Conservation (phyloP, 2,113 vertebrate genomes). For the Myrmecobius fasciatus region DNA sequence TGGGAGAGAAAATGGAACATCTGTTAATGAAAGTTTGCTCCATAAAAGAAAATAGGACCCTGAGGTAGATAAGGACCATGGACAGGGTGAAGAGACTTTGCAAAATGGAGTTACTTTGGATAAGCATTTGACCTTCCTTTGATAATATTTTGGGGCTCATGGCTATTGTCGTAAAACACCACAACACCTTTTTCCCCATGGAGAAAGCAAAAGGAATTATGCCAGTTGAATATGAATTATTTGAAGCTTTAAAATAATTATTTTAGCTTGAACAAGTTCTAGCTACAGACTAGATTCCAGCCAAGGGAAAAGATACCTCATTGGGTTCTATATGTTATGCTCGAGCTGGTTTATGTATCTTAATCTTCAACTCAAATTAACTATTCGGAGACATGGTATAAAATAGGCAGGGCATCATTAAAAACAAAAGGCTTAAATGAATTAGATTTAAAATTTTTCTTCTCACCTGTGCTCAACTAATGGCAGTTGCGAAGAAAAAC, state of each 20-base stretch:
- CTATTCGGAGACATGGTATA: conserved; percentile 34
- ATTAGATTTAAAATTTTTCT: neutral
- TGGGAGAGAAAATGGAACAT: neutral
- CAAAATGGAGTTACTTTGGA: neutral
- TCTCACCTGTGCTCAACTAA: neutral
- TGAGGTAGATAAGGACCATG: neutral
- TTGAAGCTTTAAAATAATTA: conserved; percentile 36
- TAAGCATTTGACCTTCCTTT: conserved; percentile 33
- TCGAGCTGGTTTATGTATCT: conserved; percentile 44
- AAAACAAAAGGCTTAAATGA: conserved; percentile 41
- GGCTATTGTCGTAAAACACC: conserved; percentile 18
- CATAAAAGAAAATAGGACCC: neutral
- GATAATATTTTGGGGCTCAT: neutral
- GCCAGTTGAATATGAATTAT: neutral
- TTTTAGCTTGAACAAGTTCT: conserved; percentile 55
- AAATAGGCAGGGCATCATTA: neutral
- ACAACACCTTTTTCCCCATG: conserved; percentile 2
- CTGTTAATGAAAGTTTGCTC: neutral
- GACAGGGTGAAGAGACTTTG: neutral
- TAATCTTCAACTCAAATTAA: conserved; percentile 16
- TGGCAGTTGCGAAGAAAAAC: neutral
- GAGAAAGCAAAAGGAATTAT: neutral
- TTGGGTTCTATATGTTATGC: conserved; percentile 48
- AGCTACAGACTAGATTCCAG: conserved; percentile 46
- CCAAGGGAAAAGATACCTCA: conserved; percentile 32